Base-by-base conservation (phyloP, 2,888 invertebrate genomes). In the Calameuta idolon region DNA sequence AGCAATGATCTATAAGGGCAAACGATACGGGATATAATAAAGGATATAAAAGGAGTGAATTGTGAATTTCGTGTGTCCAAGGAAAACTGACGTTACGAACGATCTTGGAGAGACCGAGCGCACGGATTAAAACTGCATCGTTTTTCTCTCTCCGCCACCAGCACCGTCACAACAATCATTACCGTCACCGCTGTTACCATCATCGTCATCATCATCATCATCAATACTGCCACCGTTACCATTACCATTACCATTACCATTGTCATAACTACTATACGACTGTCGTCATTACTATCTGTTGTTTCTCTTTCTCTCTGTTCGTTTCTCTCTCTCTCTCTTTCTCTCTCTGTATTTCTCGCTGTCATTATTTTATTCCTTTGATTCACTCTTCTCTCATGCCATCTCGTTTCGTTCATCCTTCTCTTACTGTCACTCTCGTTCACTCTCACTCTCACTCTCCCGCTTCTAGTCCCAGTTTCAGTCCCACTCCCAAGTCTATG, bases 111-210 rank as follows among this genome's bases (percentile, higher is more conserved):
- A 30, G 33, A 71, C 71, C 71, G 71, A 71, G 71, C 71, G 71
- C 71, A 34, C 71, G 71, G 71, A 71, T 71, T 71, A 71, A 71
- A 71, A 71, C 71, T 71, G 71, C 71, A 71, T 71, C 31, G 71
- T 71, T 71, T 71, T 71, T 71, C 33, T 71, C 71, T 71, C 71
- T 71, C 71, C 71, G 31, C 31, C 71, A 71, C 71, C 71, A 71
- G 34, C 71, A 71, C 71, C 71, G 71, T 12, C 71, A 71, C 71
- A 34, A 31, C 33, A 12, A 71, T 71, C 31, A 71, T 34, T 23
- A 15, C 71, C 71, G 30, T 15, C 33, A 71, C 31, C 9, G 33
- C 31, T 23, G 71, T 23, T 55, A 37, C 4, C 12, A 71, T 15
- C 71, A 33, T 12, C 55, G 15, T 9, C 55, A 55, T 40, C 40